Base-by-base conservation (phyloP, 1,140 invertebrate species). In the Drosophila erecta region DNA sequence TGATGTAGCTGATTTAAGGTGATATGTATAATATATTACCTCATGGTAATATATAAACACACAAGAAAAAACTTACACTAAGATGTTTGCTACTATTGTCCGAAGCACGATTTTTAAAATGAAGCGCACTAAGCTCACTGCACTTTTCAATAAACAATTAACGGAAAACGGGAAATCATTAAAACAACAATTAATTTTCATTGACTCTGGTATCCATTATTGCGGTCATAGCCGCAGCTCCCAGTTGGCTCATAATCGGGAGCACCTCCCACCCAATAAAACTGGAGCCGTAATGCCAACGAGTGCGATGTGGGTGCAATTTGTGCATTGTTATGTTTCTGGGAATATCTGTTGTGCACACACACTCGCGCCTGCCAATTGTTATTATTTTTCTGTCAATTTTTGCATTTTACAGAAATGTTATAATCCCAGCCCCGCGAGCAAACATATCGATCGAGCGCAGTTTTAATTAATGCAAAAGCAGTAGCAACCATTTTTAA, bases 111-210 rank as follows among this genome's bases (percentile, higher is more conserved):
- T n/a, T n/a, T n/a, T n/a, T n/a, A n/a, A n/a, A n/a, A 17, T 17
- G 17, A 53, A 41, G 5, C 37, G 37, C 41, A 37, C 75, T 75
- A 76, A 79, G 60, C 46, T 71, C 43, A 60, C 49, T 70, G 79
- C 53, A 17, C 59, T 55, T 74, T 75, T 78, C 70, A 81, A 83
- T 78, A 71, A 77, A 74, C 69, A 43, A 83, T 78, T 75, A 77
- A 74, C 69, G 40, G 53, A 14, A 75, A 72, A 81, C 54, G 77
- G 30, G 2, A 30, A 71, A 86, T 81, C 78, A 86, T 71, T 86
- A 87, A 87, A 86, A 71, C 55, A 59, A 75, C 70, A 81, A 87
- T 87, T 81, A 83, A 86, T 83, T 79, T 81, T 61, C 66, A 87
- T 79, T 54, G 62, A 58, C 56, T 67, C 33, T 24, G 41, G 41